Evolutionary conservation across 2,113 vertebrate genomes (phyloP).

Genomic region (Tympanuchus pallidicinctus): DNA sequence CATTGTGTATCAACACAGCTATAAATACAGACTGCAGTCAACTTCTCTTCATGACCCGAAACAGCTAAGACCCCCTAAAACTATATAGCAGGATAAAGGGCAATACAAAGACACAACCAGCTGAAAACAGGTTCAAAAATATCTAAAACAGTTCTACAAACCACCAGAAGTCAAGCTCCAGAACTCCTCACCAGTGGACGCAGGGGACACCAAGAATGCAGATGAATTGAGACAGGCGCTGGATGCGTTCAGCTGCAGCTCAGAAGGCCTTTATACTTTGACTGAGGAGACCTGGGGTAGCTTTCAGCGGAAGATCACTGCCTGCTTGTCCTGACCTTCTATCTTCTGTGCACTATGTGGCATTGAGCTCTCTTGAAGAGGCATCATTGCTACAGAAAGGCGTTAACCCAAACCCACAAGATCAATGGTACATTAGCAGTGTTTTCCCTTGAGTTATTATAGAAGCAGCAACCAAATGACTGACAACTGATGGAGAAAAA

Average conservation of each 20-base stretch:
- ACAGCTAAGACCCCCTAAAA: neutral
- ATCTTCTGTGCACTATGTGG: neutral
- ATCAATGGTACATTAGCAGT: neutral
- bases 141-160: neutral
- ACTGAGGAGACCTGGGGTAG: neutral
- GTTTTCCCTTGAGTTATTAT: neutral
- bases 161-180: neutral
- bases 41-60: neutral
- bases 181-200: neutral
- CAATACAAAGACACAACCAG: neutral
- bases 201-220: neutral
- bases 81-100: neutral
- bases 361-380: neutral
- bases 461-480: constrained; percentile 45
- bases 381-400: neutral
- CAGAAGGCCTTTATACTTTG: neutral
- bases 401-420: neutral
- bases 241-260: neutral
- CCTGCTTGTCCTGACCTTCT: neutral
- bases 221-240: neutral
- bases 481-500: constrained; percentile 35
- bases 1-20: neutral
- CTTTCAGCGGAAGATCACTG: neutral
- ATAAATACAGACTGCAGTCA: neutral
- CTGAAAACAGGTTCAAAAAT: neutral